phyloP scores from a whole-genome alignment of 2,113 vertebrate species.

The Castor canadensis region DNA sequence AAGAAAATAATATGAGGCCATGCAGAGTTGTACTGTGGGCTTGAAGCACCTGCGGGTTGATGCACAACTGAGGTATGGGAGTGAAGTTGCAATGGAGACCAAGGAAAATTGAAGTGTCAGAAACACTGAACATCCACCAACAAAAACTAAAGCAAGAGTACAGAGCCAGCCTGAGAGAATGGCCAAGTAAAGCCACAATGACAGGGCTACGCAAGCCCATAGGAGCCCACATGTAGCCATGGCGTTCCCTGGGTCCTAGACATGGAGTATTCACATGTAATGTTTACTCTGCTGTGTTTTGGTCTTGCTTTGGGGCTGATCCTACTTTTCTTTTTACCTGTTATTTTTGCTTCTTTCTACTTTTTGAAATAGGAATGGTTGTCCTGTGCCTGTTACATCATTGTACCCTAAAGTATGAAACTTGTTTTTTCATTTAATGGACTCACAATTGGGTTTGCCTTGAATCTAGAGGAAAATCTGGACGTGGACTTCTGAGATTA shows the following conservation, averaged over 20 bases:
- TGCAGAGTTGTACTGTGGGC: not conserved
- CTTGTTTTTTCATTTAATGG: not conserved
- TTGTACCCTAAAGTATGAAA: not conserved
- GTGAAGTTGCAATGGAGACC: not conserved
- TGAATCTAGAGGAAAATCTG: not conserved
- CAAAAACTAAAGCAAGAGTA: not conserved
- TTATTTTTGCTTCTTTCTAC: not conserved
- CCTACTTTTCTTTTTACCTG: not conserved
- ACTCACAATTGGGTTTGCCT: not conserved
- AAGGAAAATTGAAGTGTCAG: not conserved
- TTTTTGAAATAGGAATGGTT: too few relatives aligned
- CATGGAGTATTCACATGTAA: not conserved
- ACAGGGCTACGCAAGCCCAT: not conserved
- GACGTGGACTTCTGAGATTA: not conserved
- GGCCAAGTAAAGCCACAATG: not conserved
- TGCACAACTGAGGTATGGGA: not conserved
- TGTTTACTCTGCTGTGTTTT: not conserved
- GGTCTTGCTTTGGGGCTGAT: too few relatives aligned
- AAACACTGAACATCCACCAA: not conserved
- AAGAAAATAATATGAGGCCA: not conserved
- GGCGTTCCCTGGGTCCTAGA: not conserved
- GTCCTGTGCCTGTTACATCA: not conserved
- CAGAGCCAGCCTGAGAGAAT: not conserved
- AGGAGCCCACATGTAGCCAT: too few relatives aligned
- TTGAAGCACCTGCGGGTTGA: not conserved